These are phyloP conservation scores for Pachyseris speciosa DNA, from an alignment of 64 coral and sea anemone species.

Conservation along the genomic window DNA sequence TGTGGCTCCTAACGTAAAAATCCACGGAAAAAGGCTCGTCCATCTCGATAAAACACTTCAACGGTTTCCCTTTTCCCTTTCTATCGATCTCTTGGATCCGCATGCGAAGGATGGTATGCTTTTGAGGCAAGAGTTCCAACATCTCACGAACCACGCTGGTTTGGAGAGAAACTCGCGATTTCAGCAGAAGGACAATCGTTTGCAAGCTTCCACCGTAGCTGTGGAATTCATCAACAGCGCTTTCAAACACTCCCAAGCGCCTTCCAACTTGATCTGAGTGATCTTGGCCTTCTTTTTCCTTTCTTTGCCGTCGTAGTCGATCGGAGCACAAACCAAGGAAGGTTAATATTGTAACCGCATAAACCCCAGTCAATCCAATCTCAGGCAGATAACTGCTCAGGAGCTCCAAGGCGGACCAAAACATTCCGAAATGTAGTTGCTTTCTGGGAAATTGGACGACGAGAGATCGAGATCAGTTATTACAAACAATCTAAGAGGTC, in stretches of 20 bases:
- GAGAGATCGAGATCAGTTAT: no score
- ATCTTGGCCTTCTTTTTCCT: not conserved
- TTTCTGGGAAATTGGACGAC: not conserved
- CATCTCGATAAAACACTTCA: constrained; percentile 64
- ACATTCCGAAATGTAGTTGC: not conserved
- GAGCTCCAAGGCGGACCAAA: constrained; percentile 43
- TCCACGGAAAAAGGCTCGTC: constrained; percentile 40
- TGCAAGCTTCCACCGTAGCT: constrained; percentile 53
- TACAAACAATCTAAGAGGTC: not conserved
- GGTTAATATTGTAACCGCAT: constrained; percentile 35
- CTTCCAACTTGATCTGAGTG: constrained; percentile 13
- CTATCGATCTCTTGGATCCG: constrained; percentile 27
- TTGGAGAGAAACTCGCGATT: constrained; percentile 9
- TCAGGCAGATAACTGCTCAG: constrained; percentile 35
- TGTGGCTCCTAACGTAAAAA: constrained; percentile 42
- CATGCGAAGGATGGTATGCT: constrained; percentile 47
- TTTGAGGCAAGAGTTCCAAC: constrained; percentile 44
- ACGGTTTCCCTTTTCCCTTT: not conserved
- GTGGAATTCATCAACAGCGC: constrained; percentile 45
- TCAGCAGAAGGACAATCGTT: constrained; percentile 44
- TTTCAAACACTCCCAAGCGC: constrained; percentile 46
- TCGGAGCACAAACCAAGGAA: constrained; percentile 25
- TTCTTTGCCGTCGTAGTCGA: not conserved
- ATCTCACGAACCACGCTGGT: constrained; percentile 3
- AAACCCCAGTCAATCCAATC: constrained; percentile 48